Evolutionary conservation across 2,888 invertebrate genomes (phyloP).

Genomic region (Plebejus anna): DNA sequence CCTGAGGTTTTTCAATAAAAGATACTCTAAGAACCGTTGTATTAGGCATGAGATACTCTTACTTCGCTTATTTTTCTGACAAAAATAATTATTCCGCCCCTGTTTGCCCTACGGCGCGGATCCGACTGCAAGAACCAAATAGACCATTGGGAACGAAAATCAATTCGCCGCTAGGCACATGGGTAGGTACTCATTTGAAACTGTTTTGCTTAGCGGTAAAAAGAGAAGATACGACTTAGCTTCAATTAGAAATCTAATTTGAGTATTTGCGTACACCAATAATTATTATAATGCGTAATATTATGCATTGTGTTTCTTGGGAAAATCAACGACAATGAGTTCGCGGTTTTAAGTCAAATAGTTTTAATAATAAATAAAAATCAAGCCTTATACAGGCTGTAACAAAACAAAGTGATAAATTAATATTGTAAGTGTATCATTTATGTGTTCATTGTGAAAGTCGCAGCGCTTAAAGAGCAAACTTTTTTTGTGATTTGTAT

Average conservation of each 20-base stretch:
- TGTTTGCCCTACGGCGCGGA: constrained; percentile 8
- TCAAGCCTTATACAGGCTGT: too few species aligned
- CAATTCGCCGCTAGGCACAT: background rate
- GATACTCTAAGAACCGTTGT: background rate
- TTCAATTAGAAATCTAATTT: background rate
- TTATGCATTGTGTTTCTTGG: background rate
- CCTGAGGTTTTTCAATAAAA: background rate
- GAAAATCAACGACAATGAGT: background rate
- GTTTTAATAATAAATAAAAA: too few species aligned
- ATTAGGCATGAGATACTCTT: constrained; percentile 3
- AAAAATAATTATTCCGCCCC: constrained; percentile 8
- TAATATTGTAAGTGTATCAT: too few species aligned
- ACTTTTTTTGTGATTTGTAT: too few species aligned
- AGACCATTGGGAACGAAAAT: constrained; percentile 5
- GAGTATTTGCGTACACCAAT: background rate
- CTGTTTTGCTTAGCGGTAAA: background rate
- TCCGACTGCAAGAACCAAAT: background rate
- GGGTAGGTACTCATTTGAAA: background rate
- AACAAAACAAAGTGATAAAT: too few species aligned
- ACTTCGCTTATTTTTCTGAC: background rate
- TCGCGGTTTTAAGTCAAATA: background rate
- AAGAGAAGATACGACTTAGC: background rate
- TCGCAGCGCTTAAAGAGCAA: too few species aligned
- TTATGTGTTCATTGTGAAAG: too few species aligned
- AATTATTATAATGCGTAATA: background rate